Conservation (phyloP, 2,113 vertebrate genomes). For the Ochotona princeps region DNA sequence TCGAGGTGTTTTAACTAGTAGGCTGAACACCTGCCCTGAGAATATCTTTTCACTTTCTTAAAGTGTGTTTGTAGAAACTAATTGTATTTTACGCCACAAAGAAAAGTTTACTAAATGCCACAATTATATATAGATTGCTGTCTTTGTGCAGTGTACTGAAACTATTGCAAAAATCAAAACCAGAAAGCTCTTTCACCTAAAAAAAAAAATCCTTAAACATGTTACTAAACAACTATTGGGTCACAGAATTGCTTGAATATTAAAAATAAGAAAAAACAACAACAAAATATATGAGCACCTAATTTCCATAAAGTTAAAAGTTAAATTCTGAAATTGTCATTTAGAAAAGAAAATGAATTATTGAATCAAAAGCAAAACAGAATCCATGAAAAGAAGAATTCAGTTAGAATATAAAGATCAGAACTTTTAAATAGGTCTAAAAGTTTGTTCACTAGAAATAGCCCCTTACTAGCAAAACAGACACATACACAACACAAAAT, state of each 20-base stretch:
- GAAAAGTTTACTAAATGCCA: neutral
- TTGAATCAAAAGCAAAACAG: neutral
- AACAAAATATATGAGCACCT: neutral
- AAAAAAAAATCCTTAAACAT: neutral
- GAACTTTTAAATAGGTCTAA: neutral
- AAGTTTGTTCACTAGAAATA: neutral
- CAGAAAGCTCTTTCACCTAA: neutral
- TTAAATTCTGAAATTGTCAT: neutral
- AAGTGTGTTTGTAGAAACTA: neutral
- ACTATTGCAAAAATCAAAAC: neutral
- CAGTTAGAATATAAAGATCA: neutral
- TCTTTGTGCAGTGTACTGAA: neutral
- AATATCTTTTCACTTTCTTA: neutral
- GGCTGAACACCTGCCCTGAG: too few species aligned
- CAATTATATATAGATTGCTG: neutral
- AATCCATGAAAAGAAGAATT: constrained; percentile 23
- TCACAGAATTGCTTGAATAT: neutral
- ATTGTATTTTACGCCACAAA: neutral
- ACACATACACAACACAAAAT: neutral
- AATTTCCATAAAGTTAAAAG: neutral
- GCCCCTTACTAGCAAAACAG: neutral
- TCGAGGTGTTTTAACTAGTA: too few species aligned
- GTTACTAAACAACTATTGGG: neutral
- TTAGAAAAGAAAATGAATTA: neutral
- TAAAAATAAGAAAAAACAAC: neutral